Evolutionary conservation across 2,113 vertebrate genomes (phyloP).

Genomic region (Vimba vimba): DNA sequence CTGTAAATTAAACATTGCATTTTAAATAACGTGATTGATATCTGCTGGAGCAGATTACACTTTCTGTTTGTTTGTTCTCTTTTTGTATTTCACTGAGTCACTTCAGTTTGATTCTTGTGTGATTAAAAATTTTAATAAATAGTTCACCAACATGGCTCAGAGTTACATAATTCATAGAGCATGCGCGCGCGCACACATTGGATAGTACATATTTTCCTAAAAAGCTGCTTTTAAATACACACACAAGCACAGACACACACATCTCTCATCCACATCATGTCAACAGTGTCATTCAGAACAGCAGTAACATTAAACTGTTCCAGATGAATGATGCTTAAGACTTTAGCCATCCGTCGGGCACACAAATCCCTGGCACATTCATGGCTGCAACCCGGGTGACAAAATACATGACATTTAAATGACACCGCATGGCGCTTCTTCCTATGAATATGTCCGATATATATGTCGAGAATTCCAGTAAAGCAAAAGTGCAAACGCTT

Average conservation of each 20-base stretch:
- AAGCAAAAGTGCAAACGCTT: constrained; percentile 6
- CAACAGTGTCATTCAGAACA: background rate
- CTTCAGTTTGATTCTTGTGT: constrained; percentile 38
- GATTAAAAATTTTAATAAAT: constrained; percentile 65
- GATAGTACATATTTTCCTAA: background rate
- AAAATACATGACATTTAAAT: constrained; percentile 38
- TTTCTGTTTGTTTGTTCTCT: background rate
- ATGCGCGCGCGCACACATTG: background rate
- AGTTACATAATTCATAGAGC: constrained; percentile 14
- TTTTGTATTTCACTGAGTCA: background rate
- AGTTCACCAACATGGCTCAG: constrained; percentile 43
- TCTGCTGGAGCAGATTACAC: background rate
- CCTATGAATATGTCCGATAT: background rate
- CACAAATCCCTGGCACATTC: constrained; percentile 36
- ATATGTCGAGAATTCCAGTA: background rate
- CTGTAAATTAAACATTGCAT: background rate
- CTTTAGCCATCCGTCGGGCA: constrained; percentile 1
- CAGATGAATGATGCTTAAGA: constrained; percentile 27
- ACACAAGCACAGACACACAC: background rate
- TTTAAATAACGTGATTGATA: background rate
- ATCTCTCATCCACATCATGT: background rate
- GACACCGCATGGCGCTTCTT: background rate
- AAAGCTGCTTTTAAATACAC: constrained; percentile 14
- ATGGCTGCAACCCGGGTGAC: constrained; percentile 20
- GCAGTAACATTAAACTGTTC: constrained; percentile 22